Conservation (phyloP, 2,888 invertebrate species). For the Xylophagus ater region DNA sequence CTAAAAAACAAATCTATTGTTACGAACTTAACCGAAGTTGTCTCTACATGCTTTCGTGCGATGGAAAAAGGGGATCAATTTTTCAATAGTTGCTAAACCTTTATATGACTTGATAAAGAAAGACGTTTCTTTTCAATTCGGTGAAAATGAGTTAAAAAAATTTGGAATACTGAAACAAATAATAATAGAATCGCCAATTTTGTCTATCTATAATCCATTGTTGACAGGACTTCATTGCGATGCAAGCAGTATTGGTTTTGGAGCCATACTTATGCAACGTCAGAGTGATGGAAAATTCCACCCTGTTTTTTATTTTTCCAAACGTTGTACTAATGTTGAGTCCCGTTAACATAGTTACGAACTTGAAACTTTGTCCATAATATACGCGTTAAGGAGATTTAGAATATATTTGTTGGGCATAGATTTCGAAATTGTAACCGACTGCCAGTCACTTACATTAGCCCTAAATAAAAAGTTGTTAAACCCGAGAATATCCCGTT, state of each 20-base stretch:
- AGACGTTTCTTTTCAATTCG: conserved; percentile 12
- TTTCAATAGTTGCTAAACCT: conserved; percentile 22
- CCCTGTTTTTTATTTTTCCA: conserved; percentile 24
- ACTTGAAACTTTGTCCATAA: conserved; percentile 22
- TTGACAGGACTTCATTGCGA: conserved; percentile 26
- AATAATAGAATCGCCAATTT: conserved; percentile 18
- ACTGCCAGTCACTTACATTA: conserved; percentile 21
- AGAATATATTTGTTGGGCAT: conserved; percentile 21
- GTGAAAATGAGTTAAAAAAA: conserved; percentile 6
- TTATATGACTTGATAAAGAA: conserved; percentile 22
- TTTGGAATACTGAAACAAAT: conserved; percentile 15
- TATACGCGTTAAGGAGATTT: conserved; percentile 22
- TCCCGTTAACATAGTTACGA: conserved; percentile 24
- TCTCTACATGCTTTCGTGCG: no score
- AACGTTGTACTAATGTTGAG: conserved; percentile 21
- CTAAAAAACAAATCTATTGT: no score
- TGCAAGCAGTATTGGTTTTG: conserved; percentile 22
- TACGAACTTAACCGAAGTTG: no score
- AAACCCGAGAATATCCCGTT: conserved; percentile 19
- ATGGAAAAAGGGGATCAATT: no score
- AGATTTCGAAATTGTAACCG: conserved; percentile 22
- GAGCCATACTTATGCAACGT: conserved; percentile 21
- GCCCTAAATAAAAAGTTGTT: conserved; percentile 18
- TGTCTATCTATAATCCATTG: conserved; percentile 24
- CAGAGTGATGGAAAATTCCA: conserved; percentile 20